Base-by-base conservation (phyloP, 2,797 vertebrate genomes). In the Petrocephalus sullivani region DNA sequence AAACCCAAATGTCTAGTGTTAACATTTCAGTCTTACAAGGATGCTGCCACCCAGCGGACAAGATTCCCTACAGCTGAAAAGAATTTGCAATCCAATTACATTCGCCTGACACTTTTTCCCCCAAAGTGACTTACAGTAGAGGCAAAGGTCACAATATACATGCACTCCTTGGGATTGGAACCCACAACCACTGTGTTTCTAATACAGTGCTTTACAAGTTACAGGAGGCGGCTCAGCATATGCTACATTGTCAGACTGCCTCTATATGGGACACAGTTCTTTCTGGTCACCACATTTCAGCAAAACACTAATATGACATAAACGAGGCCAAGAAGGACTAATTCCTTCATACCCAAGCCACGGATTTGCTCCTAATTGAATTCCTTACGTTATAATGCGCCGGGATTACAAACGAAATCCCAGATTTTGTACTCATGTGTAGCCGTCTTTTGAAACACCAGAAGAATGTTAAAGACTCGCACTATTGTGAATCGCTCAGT, bases 341-440 rank as follows among this genome's bases (percentile, higher is more conserved):
- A 87, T 88, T 88, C 89, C 88, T n/a, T 9, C 41, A 86, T 83
- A 41, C 57, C 37, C 53, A 58, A 14, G 21, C 85, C 33, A 28
- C 14, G 67, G 75, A 88, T 88, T 91, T 86, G 10, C 85, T 81
- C 86, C 83, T 91, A 88, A 91, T 91, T 87, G 91, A 75, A 87
- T 87, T 28, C 86, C 51, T 41, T 12, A 83, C 87, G 87, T 88
- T 84, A 85, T 84, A 86, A 88, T 71, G 75, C n/a, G 23, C 64
- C 88, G 71, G 91, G 90, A 91, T 92, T 89, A 91, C 9, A 57
- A 16, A 82, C 28, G n/a, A 14, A 87, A 87, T 75, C 41, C 75
- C 85, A 33, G 16, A 37, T 49, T 71, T 49, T 78, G 37, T 16
- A 85, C 0, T 91, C 90, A 83, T 91, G 91, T 92, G 90, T 92